Evolutionary conservation across 2,888 invertebrate genomes (phyloP), one percentile per base, ranked within the genome.

Genomic region (Melanotus villosus): DNA sequence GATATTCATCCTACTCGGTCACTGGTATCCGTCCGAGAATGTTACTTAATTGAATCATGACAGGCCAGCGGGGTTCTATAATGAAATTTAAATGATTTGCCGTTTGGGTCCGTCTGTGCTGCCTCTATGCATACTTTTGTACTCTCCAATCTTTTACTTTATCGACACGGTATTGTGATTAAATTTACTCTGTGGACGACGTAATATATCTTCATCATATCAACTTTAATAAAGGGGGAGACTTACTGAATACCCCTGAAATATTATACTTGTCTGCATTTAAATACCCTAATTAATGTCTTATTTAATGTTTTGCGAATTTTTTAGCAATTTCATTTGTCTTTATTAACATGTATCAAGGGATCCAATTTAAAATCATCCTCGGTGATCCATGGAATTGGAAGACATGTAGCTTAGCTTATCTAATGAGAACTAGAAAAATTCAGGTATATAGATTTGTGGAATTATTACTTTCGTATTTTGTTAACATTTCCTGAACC

Each of bases 11-110:
- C 65, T 64, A 68, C 69, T 70, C 70, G 70, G 67, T 70, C 58
- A 64, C 58, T 69, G 74, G 74, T 72, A 72, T 75, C 74, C 76
- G 73, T 66, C 71, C 74, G 75, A 73, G 76, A 76, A 77, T 77
- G 78, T 77, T 75, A 77, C 77, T 79, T 79, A 80, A 80, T 80
- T 80, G 78, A 80, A 80, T 80, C 79, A 77, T 77, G 77, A 76
- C 79, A 60, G 73, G 73, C 59, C 72, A 72, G 68, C 70, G 74
- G 71, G 72, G 58, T 73, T 63, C 58, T 65, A 54, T 74, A 76
- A 76, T 76, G 71, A 75, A 76, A 75, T 76, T 76, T 75, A 73
- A 75, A 76, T 75, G 41, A 64, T 68, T 68, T 63, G 56, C 64
- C 60, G 58, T 69, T 65, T 59, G 59, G 65, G 32, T 23, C 30